Conservation (phyloP, 2,888 invertebrate species). For the Macrosoma leucophasiata region DNA sequence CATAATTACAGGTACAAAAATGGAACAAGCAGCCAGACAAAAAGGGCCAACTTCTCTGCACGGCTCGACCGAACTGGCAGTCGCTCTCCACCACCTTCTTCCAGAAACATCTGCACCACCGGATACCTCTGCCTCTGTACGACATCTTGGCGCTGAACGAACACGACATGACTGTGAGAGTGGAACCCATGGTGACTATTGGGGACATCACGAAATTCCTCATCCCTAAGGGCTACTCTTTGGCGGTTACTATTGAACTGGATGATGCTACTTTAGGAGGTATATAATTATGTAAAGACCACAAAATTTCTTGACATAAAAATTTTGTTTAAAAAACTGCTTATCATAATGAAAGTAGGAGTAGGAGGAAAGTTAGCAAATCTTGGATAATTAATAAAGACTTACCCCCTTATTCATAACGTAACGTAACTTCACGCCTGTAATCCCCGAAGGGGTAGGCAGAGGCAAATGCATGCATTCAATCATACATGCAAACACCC, state of each 20-base stretch:
- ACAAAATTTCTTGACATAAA: no score
- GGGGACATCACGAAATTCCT: conserved; percentile 79
- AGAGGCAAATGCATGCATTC: no score
- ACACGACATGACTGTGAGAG: conserved; percentile 72
- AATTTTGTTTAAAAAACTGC: no score
- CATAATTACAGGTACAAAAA: conserved; percentile 54
- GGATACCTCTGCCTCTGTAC: conserved; percentile 77
- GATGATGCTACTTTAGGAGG: conserved; percentile 81
- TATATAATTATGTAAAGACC: no score
- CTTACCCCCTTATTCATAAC: no score
- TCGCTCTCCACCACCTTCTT: conserved; percentile 81
- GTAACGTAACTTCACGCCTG: no score
- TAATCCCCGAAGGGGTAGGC: no score
- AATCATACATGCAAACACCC: no score
- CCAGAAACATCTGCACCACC: conserved; percentile 77
- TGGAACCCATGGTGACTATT: conserved; percentile 81
- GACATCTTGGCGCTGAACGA: conserved; percentile 78
- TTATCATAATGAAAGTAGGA: no score
- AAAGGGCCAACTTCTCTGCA: conserved; percentile 76
- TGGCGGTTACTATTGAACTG: conserved; percentile 81
- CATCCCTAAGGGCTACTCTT: conserved; percentile 79
- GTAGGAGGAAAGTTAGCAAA: no score
- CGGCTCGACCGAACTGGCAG: conserved; percentile 81
- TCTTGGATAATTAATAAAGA: no score
- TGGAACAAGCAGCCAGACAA: conserved; percentile 67